Base-by-base conservation (phyloP, 2,113 vertebrate species). In the Glaucidium brasilianum region DNA sequence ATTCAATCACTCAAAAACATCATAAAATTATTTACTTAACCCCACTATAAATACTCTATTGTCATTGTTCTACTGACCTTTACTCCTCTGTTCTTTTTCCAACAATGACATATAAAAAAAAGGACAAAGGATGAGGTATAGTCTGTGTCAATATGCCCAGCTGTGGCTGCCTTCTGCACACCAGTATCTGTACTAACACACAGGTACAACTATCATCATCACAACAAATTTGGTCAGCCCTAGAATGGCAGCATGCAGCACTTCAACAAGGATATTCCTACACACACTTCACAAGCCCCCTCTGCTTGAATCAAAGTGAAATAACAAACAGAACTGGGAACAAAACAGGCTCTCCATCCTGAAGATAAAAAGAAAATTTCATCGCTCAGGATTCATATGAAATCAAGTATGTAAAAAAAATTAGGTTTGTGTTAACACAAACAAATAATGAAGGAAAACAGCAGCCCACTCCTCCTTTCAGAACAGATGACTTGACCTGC, bases 1-100 rank as follows among this genome's bases (percentile, higher is more conserved):
- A 85, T 95, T 93, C 35, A 85, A 77, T 74, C 43, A 90, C 58
- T 90, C 45, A 88, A 67, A 96, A 95, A 67, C 34, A 72, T 52
- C 6, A 43, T 39, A 80, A 69, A 73, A 37, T 35, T 10, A 68
- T 63, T 91, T 81, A 32, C 4, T 87, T 49, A 73, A 43, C 19
- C 8, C 12, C 17, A 50, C 14, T 63, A 22, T 39, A 94, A 64
- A 60, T 39, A 80, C 49, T 82, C 26, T 32, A 9, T 41, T 76
- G 14, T 26, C 91, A 73, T 47, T 85, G 30, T 64, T 88, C 81
- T 80, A 72, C 35, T 72, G n/a, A 67, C 21, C 3, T 75, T 47
- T 39, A 47, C 15, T 16, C 17, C n/a, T 29, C 22, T 50, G 52
- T 45, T 77, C 32, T 71, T 58, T 45, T 10, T 2, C n/a, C 39